Percentiles rank a stretch among this genome's conserved stretches.
Conservation (phyloP, 2,797 vertebrate species). For the Acrossocheilus wenchowensis region DNA sequence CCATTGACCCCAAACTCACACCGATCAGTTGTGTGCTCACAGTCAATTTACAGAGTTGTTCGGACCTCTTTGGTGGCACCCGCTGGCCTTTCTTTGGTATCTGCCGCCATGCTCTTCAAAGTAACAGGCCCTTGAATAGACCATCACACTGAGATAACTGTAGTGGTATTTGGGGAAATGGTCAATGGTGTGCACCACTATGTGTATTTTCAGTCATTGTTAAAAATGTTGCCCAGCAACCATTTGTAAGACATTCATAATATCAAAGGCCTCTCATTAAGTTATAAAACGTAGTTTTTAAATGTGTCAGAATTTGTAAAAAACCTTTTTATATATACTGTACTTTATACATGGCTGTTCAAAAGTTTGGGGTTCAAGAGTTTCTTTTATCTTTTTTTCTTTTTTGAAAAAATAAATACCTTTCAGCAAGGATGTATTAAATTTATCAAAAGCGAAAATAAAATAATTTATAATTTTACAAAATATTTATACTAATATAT, state of each 20-base stretch:
- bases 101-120: neutral
- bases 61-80: conserved; percentile 16
- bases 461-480: too few relatives aligned
- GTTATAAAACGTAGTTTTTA: neutral
- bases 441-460: too few relatives aligned
- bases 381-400: too few relatives aligned
- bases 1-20: conserved; percentile 41
- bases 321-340: neutral
- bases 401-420: neutral
- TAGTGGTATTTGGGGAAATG: conserved; percentile 24
- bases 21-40: conserved; percentile 58
- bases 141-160: conserved; percentile 15
- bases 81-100: conserved; percentile 49
- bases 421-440: neutral
- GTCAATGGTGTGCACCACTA: neutral
- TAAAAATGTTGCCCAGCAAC: neutral
- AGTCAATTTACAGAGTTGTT: conserved; percentile 60
- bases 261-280: neutral
- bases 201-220: conserved; percentile 13
- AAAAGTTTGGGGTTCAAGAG: too few relatives aligned
- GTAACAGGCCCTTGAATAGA: conserved; percentile 13
- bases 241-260: neutral
- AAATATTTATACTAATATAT: too few relatives aligned
- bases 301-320: neutral
- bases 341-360: too few relatives aligned